Evolutionary conservation across 2,888 invertebrate species (phyloP), one percentile per base, ranked within the genome.

Genomic region (Hydrotaea cyrtoneurina): DNA sequence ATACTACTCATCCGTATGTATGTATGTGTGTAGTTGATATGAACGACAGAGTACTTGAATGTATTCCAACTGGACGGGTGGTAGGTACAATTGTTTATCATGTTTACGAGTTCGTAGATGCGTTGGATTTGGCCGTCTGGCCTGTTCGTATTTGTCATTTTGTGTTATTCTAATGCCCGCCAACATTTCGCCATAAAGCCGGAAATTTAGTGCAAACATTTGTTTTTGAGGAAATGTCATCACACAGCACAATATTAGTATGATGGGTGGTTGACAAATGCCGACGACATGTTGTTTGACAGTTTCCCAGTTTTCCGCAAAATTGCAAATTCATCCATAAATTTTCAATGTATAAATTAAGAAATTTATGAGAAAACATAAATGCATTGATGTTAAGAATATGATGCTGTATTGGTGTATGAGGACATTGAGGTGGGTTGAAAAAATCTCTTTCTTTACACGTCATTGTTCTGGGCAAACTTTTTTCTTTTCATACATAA

Each of bases 181-280:
- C 66, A 66, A 66, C 19, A 62, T 69, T 62, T 64, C 13, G 26
- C 23, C 19, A n/a, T 43, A 55, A 78, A 78, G n/a, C 80, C 83
- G 83, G 80, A 84, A 80, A 78, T 75, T 80, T 26, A 31, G 55
- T 64, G 23, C 39, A 71, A 80, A 83, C 74, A 72, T 62, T 78
- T 80, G 69, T 50, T 80, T 59, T 55, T 74, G 17, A 78, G 83
- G 83, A 83, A 83, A 71, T 80, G 73, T 62, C 62, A 53, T 59
- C 66, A 59, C 80, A 79, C 66, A 73, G 72, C 73, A 79, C 13
- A 73, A 83, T 57, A 57, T 80, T 59, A 36, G 36, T n/a, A n/a
- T n/a, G n/a, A n/a, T 26, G 17, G 57, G 3, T 50, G 57, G 7
- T 50, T 26, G 71, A 21, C 72, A 36, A 66, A 64, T 59, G 76